These are phyloP conservation scores for Lasiurus borealis DNA, from an alignment of 2,113 vertebrate genomes.

Conservation along the genomic window DNA sequence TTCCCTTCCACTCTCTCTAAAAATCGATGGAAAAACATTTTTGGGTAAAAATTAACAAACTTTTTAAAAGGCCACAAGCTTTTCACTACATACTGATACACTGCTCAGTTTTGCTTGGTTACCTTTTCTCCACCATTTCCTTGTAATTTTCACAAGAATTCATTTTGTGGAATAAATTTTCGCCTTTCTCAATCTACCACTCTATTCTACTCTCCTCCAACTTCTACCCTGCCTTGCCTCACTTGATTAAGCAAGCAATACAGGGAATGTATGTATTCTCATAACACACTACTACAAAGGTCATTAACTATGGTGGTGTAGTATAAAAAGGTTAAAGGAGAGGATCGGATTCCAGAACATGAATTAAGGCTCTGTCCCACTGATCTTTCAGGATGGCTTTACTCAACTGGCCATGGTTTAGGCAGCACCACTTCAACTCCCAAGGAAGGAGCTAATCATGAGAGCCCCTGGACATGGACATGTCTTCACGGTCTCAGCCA, in stretches of 20 bases:
- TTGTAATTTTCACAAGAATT: conserved; percentile 44
- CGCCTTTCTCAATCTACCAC: conserved; percentile 29
- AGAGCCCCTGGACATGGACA: neutral
- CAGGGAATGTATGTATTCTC: neutral
- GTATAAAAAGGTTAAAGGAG: neutral
- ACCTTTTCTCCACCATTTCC: neutral
- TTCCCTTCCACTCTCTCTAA: too few species aligned
- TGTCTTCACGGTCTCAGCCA: neutral
- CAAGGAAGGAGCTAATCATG: neutral
- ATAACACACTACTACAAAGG: neutral
- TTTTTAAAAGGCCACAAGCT: neutral
- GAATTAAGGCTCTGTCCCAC: conserved; percentile 11
- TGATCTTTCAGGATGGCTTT: neutral
- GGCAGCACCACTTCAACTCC: neutral
- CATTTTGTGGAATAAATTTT: neutral
- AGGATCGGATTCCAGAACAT: conserved; percentile 8
- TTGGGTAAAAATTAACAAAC: too few species aligned
- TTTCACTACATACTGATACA: neutral
- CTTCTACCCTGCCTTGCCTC: neutral
- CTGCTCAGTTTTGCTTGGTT: neutral
- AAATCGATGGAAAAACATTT: too few species aligned
- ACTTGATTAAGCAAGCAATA: neutral
- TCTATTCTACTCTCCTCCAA: conserved; percentile 1
- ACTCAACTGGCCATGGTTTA: neutral
- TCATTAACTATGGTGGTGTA: neutral